A percentile compares a stretch with the other conserved stretches of the same genome.
Evolutionary conservation across 2,888 invertebrate species (phyloP).

Genomic region (Parnassius smintheus): DNA sequence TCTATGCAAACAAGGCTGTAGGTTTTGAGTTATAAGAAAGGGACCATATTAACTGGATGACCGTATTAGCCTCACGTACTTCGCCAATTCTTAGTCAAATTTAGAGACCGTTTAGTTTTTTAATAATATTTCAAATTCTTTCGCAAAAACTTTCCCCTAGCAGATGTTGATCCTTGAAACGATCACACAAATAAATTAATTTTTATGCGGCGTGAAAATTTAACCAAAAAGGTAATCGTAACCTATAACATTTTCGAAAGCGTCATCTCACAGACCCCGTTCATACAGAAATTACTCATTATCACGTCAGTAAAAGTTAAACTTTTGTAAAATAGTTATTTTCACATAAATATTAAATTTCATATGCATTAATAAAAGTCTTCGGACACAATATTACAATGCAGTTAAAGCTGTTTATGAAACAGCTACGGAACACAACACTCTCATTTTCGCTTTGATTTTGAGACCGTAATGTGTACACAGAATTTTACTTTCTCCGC

Average conservation of each 20-base stretch:
- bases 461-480: slow-evolving; percentile 52
- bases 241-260: slow-evolving; percentile 26
- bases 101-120: too few species aligned
- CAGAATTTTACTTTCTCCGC: slow-evolving; percentile 71
- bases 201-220: slow-evolving; percentile 16
- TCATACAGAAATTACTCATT: slow-evolving; percentile 29
- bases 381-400: slow-evolving; percentile 48
- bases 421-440: slow-evolving; percentile 58
- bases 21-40: too few species aligned
- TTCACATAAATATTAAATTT: slow-evolving; percentile 44
- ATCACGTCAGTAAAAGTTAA: slow-evolving; percentile 37
- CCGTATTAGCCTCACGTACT: too few species aligned
- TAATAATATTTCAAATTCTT: too few species aligned
- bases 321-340: slow-evolving; percentile 44
- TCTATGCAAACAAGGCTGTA: too few species aligned
- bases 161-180: slow-evolving; percentile 20
- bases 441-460: slow-evolving; percentile 70
- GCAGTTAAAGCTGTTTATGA: slow-evolving; percentile 53
- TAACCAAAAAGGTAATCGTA: slow-evolving; percentile 16
- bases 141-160: slow-evolving; percentile 19
- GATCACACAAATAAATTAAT: slow-evolving; percentile 16
- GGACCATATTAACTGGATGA: too few species aligned
- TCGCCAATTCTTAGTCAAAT: too few species aligned
- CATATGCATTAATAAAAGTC: slow-evolving; percentile 42
- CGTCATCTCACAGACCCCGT: slow-evolving; percentile 9